Evolutionary conservation across 2,113 vertebrate species (phyloP).

Genomic region (Hyaena hyaena): DNA sequence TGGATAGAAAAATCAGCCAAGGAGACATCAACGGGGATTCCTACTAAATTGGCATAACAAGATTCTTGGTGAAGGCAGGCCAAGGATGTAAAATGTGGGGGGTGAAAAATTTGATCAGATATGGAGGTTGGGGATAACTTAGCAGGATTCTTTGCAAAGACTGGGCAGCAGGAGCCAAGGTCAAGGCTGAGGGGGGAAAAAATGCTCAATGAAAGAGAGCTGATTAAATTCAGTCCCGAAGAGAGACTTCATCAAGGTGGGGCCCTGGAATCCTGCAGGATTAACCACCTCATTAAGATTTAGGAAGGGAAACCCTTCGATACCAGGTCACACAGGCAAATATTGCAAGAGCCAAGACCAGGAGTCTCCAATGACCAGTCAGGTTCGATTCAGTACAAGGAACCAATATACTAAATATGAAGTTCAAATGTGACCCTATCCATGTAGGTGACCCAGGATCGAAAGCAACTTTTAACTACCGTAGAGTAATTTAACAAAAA

Average conservation of each 20-base stretch:
- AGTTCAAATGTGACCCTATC: neutral
- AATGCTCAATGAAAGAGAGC: neutral
- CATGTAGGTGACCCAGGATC: neutral
- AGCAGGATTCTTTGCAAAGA: neutral
- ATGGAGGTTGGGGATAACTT: neutral
- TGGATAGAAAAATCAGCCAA: neutral
- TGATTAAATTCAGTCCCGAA: neutral
- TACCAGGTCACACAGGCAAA: no score
- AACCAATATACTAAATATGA: neutral
- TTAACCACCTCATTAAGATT: neutral
- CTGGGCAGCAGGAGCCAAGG: neutral
- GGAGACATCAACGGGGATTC: neutral
- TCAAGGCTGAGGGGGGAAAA: neutral
- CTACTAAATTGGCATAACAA: no score
- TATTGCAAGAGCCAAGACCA: neutral
- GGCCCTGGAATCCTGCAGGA: neutral
- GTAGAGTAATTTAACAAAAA: slow-evolving; percentile 61
- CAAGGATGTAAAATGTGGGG: neutral
- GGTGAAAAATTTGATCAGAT: neutral
- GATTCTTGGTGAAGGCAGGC: neutral
- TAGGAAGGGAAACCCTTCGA: neutral
- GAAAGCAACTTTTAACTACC: slow-evolving; percentile 57
- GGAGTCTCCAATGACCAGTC: neutral
- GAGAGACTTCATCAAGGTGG: neutral
- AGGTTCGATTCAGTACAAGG: neutral